Percentiles rank a stretch among this genome's conserved stretches.
phyloP scores from a whole-genome alignment of 2,113 vertebrate species.

The Xenus cinereus region DNA sequence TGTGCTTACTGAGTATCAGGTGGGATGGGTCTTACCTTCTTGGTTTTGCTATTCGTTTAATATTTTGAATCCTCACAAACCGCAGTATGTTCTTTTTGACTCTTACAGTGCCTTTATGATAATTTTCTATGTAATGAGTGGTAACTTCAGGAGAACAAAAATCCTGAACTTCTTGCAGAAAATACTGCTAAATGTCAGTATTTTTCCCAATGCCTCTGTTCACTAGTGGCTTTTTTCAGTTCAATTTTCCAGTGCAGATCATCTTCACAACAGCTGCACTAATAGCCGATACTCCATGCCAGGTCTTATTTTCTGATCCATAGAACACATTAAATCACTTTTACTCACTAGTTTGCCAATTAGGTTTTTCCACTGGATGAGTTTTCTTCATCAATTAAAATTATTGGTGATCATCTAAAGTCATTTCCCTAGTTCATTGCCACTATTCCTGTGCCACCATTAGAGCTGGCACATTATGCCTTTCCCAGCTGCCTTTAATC shows the following conservation, averaged over 20 bases:
- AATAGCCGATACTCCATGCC: constrained; percentile 51
- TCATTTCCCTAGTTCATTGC: constrained; percentile 70
- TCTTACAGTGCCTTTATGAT: neutral
- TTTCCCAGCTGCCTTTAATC: constrained; percentile 37
- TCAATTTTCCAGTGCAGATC: constrained; percentile 28
- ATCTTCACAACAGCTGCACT: constrained; percentile 57
- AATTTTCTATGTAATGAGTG: neutral
- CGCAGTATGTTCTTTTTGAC: neutral
- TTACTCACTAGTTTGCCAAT: constrained; percentile 72
- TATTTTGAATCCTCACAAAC: neutral
- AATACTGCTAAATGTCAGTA: neutral
- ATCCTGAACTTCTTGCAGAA: neutral
- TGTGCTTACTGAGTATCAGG: neutral
- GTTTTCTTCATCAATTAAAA: constrained; percentile 76
- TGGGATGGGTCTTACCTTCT: neutral
- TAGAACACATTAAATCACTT: constrained; percentile 70
- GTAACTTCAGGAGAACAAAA: neutral
- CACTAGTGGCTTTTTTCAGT: neutral
- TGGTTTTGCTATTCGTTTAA: neutral
- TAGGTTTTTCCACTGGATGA: constrained; percentile 72
- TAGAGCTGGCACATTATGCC: constrained; percentile 3
- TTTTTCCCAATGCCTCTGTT: neutral
- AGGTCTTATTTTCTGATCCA: constrained; percentile 61
- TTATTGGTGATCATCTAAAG: constrained; percentile 74
- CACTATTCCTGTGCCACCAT: constrained; percentile 37